Evolutionary conservation across 2,888 invertebrate species (phyloP).

Genomic region (Synergus laeviventris): DNA sequence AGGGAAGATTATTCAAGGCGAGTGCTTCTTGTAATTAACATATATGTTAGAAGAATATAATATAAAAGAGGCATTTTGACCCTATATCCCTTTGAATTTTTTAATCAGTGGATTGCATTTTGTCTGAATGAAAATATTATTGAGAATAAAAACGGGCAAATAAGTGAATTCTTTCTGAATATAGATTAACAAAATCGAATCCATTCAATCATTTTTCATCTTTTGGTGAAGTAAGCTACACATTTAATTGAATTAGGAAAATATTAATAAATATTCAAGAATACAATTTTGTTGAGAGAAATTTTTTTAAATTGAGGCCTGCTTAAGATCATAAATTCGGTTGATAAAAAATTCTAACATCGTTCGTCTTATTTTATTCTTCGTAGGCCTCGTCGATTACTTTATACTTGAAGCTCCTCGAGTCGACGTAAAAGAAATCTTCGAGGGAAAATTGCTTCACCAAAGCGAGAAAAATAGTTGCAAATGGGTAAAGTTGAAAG

Average conservation of each 20-base stretch:
- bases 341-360: conserved; percentile 9
- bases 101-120: conserved; percentile 43
- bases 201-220: no score
- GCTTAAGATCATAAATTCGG: not conserved
- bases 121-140: conserved; percentile 2
- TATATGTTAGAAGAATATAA: no score
- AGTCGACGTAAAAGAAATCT: conserved; percentile 23
- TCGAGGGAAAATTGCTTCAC: conserved; percentile 30
- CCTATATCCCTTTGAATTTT: conserved; percentile 5
- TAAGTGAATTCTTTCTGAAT: not conserved
- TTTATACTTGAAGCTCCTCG: conserved; percentile 9
- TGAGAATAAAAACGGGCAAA: not conserved
- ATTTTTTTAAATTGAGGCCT: not conserved
- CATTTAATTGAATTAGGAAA: no score
- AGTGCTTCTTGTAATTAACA: not conserved
- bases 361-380: conserved; percentile 1
- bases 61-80: conserved; percentile 13
- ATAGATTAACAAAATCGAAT: no score
- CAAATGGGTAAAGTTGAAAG: conserved; percentile 56
- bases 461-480: conserved; percentile 46
- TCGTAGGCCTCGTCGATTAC: conserved; percentile 26
- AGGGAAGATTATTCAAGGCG: not conserved
- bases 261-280: not conserved
- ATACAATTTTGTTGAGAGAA: not conserved
- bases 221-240: no score